Evolutionary conservation across 2,888 invertebrate genomes (phyloP).

Genomic region (Chirona hameri): DNA sequence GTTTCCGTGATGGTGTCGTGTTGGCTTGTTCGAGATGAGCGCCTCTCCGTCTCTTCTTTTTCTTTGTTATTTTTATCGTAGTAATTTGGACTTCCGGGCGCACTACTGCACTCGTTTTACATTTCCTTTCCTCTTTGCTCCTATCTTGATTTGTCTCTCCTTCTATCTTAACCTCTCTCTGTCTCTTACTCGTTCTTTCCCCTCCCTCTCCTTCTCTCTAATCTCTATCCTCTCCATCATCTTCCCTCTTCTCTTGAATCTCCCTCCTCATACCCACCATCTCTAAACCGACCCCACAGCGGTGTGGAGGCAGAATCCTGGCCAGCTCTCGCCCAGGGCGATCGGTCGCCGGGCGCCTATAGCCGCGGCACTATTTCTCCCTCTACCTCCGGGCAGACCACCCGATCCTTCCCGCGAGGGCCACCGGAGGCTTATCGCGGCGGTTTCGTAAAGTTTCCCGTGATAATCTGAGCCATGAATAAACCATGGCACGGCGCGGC

Average conservation of each 20-base stretch:
- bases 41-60: no score
- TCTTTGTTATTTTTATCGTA: no score
- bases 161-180: neutral
- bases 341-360: neutral
- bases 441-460: neutral
- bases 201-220: constrained; percentile 6
- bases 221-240: no score
- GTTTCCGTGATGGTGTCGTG: no score
- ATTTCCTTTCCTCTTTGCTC: constrained; percentile 34
- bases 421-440: neutral
- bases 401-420: neutral
- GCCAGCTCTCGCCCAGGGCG: no score
- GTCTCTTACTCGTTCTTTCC: constrained; percentile 24
- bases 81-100: no score
- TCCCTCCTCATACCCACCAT: no score
- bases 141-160: neutral
- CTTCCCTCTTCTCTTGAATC: no score
- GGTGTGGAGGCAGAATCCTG: no score
- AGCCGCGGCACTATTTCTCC: neutral
- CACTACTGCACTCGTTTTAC: constrained; percentile 1
- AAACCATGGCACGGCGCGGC: constrained; percentile 2
- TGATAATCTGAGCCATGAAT: neutral
- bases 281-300: no score
- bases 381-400: neutral
- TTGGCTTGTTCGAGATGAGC: no score